These are phyloP conservation scores for Myotis brandtii DNA, from an alignment of 2,113 vertebrate genomes.

Conservation along the genomic window DNA sequence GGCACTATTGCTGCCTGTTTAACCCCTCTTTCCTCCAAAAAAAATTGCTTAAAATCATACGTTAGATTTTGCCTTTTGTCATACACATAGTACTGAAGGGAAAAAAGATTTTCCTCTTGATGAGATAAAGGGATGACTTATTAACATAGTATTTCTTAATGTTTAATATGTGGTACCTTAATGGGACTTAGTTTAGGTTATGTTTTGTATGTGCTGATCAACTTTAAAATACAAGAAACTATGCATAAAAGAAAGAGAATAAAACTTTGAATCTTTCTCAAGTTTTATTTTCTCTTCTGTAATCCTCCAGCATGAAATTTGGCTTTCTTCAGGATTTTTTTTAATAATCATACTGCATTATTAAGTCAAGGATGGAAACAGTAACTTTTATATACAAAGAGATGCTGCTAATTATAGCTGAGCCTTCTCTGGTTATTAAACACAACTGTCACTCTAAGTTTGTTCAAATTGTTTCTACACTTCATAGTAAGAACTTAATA, in stretches of 20 bases:
- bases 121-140: background rate
- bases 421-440: background rate
- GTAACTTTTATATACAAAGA: constrained; percentile 21
- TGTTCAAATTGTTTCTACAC: background rate
- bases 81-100: background rate
- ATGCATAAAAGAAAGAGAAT: background rate
- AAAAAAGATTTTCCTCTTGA: background rate
- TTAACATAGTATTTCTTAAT: constrained; percentile 42
- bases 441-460: background rate
- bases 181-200: background rate
- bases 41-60: background rate
- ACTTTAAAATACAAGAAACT: constrained; percentile 38
- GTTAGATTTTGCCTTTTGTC: constrained; percentile 21
- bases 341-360: background rate
- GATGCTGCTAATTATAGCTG: background rate
- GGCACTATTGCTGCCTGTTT: background rate
- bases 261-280: background rate
- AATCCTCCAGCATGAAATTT: constrained; percentile 10
- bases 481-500: constrained; percentile 1
- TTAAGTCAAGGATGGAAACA: constrained; percentile 2
- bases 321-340: background rate
- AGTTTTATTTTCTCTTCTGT: constrained; percentile 51
- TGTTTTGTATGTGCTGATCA: constrained; percentile 13
- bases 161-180: background rate
- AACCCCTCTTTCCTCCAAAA: too few species aligned